Conservation (phyloP, 2,888 invertebrate species). For the Neoaliturus tenellus region DNA sequence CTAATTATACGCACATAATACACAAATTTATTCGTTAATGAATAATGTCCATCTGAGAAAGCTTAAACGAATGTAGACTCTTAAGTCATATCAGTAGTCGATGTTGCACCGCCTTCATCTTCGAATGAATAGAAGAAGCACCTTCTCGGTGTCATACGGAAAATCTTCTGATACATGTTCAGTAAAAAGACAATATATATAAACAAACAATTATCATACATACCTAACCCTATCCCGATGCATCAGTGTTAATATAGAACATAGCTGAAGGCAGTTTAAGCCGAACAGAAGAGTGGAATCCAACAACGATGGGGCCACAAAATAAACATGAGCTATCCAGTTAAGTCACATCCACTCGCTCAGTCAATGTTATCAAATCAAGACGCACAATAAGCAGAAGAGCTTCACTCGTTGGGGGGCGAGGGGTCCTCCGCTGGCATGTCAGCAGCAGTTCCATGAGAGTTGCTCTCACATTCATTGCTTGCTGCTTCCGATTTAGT, state of each 20-base stretch:
- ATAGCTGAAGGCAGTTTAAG: constrained; percentile 39
- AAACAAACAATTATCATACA: constrained; percentile 43
- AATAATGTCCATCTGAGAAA: constrained; percentile 33
- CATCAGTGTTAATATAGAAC: constrained; percentile 36
- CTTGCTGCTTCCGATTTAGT: neutral
- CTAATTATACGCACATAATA: constrained; percentile 56
- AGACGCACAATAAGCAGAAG: constrained; percentile 12
- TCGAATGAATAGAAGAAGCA: constrained; percentile 16
- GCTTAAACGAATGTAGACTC: constrained; percentile 35
- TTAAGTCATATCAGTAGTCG: constrained; percentile 36
- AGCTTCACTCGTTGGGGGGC: neutral
- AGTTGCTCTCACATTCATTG: constrained; percentile 30
- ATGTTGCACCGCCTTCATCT: neutral
- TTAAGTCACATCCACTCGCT: constrained; percentile 4
- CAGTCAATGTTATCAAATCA: neutral
- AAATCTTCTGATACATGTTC: constrained; percentile 37
- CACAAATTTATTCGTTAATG: constrained; percentile 47
- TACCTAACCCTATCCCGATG: constrained; percentile 42
- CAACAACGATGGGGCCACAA: constrained; percentile 3
- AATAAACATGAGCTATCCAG: neutral
- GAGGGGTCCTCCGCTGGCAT: neutral
- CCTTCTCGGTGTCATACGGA: neutral
- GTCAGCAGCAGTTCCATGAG: neutral
- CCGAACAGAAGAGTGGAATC: constrained; percentile 45
- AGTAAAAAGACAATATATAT: constrained; percentile 52